These are phyloP conservation scores for Rhineura floridana DNA, from an alignment of 2,113 vertebrate genomes.

Conservation along the genomic window DNA sequence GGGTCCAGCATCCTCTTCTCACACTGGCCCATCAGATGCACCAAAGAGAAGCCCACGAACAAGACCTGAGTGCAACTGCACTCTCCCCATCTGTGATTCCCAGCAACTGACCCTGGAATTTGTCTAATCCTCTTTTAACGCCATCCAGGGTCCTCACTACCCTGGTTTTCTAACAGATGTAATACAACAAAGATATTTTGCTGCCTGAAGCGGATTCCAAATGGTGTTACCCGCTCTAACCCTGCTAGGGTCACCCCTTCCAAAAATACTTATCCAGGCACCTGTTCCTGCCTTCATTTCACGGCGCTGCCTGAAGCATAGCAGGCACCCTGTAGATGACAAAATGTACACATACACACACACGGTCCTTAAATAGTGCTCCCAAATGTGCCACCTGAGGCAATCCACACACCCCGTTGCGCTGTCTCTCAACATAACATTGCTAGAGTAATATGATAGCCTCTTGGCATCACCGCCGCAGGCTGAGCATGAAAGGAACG, in stretches of 20 bases:
- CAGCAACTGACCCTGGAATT: no score
- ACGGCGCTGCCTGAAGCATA: no score
- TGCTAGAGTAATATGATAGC: neutral
- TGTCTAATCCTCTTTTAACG: no score
- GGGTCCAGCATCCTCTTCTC: no score
- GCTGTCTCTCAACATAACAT: neutral
- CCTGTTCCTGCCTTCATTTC: neutral
- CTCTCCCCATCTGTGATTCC: no score
- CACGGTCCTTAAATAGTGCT: neutral
- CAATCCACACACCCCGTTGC: neutral
- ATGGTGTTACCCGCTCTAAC: no score
- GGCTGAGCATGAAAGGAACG: neutral
- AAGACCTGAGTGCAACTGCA: no score
- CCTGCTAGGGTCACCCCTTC: neutral
- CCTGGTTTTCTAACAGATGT: no score
- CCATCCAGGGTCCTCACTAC: no score
- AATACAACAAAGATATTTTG: neutral
- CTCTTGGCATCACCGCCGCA: no score
- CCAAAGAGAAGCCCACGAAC: no score
- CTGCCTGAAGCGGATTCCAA: neutral
- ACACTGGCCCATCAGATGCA: neutral
- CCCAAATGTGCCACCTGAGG: neutral
- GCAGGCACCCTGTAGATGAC: neutral
- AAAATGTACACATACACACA: neutral
- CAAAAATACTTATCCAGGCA: neutral